Evolutionary conservation across 2,113 vertebrate genomes (phyloP), one percentile per base, ranked within the genome.

Genomic region (Terrapene triunguis): DNA sequence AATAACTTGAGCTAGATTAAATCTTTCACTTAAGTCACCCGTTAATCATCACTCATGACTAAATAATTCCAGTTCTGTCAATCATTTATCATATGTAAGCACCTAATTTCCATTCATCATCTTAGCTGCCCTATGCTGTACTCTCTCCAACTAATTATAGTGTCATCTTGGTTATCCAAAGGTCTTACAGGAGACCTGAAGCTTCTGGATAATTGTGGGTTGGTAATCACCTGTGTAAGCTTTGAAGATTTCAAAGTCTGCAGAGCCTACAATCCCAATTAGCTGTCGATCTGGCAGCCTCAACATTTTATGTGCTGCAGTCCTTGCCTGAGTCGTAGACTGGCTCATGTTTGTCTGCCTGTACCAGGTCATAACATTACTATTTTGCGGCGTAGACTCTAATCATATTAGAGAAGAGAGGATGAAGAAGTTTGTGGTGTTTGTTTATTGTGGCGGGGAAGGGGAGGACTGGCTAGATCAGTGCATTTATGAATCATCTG

Each of bases 121-220:
- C 29, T 78, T 57, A 78, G 25, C 35, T 88, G 84, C 84, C 74
- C 91, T 86, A 10, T 72, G 69, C 78, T 94, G 32, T 1, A 50
- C 74, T 44, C 54, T 94, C 57, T 91, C 82, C 89, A 72, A 0
- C 65, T 69, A 76, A 10, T 86, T 85, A 81, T 0, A 0, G 50
- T 80, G 76, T 95, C 90, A 97, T 79, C 93, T 95, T 74, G n/a
- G 89, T 89, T 94, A 86, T 94, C 92, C 76, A 50, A 47, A 80
- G 21, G 84, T 97, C 94, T 97, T 94, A 93, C 93, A 94, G 93
- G 94, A 97, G 96, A 97, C 89, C 89, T 84, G 55, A 81, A 89
- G 79, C 95, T 94, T 5, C 1, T 76, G 81, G 51, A 54, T 97
- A 94, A 88, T 53, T 94, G 91, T 95, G 0, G 1, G 44, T 94